A percentile compares a stretch with the other conserved stretches of the same genome.
Conservation (phyloP, 1,140 invertebrate species). For the Zaprionus inermis region DNA sequence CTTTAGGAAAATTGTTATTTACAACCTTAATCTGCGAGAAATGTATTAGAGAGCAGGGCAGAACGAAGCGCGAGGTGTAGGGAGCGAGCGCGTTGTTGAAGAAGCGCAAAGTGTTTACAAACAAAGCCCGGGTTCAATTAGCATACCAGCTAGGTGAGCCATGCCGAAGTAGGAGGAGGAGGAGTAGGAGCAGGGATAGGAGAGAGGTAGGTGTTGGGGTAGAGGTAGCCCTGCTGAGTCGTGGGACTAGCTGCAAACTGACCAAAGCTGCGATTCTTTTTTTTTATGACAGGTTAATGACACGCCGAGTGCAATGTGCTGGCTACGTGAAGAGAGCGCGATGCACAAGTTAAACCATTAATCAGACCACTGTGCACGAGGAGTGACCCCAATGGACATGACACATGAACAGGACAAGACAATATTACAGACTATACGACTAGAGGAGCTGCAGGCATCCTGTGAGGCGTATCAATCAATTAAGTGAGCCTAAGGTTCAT, state of each 20-base stretch:
- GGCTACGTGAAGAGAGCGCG: constrained; percentile 37
- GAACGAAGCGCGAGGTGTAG: constrained; percentile 33
- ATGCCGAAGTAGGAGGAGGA: constrained; percentile 24
- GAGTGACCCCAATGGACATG: constrained; percentile 71
- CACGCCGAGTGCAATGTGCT: constrained; percentile 60
- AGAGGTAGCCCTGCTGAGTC: constrained; percentile 15
- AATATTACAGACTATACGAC: constrained; percentile 34
- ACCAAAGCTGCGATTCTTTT: constrained; percentile 54
- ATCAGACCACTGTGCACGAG: constrained; percentile 47
- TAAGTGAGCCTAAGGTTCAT: constrained; percentile 75
- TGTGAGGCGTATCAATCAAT: constrained; percentile 74
- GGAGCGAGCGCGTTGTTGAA: constrained; percentile 16
- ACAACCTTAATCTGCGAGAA: constrained; percentile 76
- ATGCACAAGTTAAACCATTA: constrained; percentile 54
- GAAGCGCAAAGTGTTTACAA: constrained; percentile 72
- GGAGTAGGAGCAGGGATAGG: not conserved
- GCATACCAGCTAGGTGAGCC: constrained; percentile 71
- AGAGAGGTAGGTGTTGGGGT: not conserved
- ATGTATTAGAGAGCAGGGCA: constrained; percentile 73
- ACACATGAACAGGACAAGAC: constrained; percentile 32
- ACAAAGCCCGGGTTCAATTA: constrained; percentile 72
- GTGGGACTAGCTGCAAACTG: constrained; percentile 51
- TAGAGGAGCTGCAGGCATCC: constrained; percentile 5
- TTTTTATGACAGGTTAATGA: constrained; percentile 80
- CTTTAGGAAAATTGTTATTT: constrained; percentile 76